Percentiles rank a stretch among this genome's conserved stretches.
These are phyloP conservation scores for Vidua macroura DNA, from an alignment of 2,113 vertebrate genomes.

Conservation along the genomic window DNA sequence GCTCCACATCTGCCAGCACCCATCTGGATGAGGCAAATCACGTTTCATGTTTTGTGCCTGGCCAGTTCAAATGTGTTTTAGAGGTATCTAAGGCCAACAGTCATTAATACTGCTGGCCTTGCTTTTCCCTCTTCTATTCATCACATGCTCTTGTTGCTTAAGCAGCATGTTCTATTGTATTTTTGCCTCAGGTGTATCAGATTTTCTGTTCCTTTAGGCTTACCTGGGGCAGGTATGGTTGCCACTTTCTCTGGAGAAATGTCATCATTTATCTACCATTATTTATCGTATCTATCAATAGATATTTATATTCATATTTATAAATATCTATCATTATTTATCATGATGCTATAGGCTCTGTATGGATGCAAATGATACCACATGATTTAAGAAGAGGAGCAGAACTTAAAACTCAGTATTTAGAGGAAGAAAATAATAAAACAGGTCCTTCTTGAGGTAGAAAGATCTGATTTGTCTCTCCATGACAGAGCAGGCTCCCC, in stretches of 20 bases:
- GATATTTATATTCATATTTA: background rate
- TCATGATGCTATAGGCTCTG: accelerated
- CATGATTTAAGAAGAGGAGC: background rate
- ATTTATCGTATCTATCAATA: background rate
- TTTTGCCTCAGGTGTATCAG: background rate
- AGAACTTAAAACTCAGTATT: background rate
- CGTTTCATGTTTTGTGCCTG: background rate
- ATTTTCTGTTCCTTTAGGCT: background rate
- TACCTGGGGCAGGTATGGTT: background rate
- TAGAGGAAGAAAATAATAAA: background rate
- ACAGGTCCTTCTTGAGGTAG: background rate
- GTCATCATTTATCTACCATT: background rate
- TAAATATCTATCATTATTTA: background rate
- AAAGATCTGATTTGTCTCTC: background rate
- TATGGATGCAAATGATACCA: background rate
- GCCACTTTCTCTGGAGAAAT: background rate
- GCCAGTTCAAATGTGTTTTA: background rate
- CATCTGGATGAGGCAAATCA: background rate
- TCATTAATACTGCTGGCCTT: background rate
- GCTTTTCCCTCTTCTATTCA: background rate
- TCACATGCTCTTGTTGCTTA: background rate
- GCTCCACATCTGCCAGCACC: background rate
- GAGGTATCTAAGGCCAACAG: background rate
- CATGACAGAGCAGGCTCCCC: background rate
- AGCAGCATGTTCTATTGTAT: background rate